These are phyloP conservation scores for Scaptomyza polygonia DNA, from an alignment of 2,888 invertebrate genomes.

Conservation along the genomic window DNA sequence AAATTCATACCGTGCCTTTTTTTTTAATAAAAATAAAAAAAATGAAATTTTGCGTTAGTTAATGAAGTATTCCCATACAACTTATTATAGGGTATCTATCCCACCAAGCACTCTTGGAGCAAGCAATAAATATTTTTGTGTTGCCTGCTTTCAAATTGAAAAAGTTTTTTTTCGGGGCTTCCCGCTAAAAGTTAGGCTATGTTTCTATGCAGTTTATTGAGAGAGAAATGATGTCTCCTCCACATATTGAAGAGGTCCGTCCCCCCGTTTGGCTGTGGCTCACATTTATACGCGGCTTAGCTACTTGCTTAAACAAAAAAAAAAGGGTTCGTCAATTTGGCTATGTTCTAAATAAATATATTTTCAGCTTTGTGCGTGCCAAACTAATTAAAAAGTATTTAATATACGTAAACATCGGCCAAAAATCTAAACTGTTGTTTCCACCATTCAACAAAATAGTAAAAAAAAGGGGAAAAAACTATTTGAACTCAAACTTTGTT, in stretches of 20 bases:
- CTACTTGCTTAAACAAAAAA: too few relatives aligned
- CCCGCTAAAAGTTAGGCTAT: slow-evolving; percentile 66
- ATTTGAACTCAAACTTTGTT: slow-evolving; percentile 60
- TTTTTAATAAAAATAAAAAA: not conserved
- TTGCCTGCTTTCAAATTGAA: slow-evolving; percentile 65
- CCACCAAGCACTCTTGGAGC: not conserved
- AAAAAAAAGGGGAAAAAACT: slow-evolving; percentile 22
- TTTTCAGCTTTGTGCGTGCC: slow-evolving; percentile 60
- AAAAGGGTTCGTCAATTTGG: slow-evolving; percentile 1
- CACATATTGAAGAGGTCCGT: slow-evolving; percentile 59
- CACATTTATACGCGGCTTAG: slow-evolving; percentile 40
- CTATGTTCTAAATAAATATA: slow-evolving; percentile 58
- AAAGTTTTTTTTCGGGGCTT: slow-evolving; percentile 60
- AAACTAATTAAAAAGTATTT: slow-evolving; percentile 79
- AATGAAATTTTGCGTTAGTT: not conserved
- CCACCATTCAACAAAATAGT: slow-evolving; percentile 3
- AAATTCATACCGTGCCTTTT: too few relatives aligned
- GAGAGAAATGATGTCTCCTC: slow-evolving; percentile 34
- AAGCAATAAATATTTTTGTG: not conserved
- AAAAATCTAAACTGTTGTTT: slow-evolving; percentile 59
- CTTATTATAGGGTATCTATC: slow-evolving; percentile 14
- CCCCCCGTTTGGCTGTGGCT: slow-evolving; percentile 4
- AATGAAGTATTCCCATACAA: not conserved
- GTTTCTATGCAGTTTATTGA: slow-evolving; percentile 70
- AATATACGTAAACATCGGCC: slow-evolving; percentile 74